These are phyloP conservation scores for Crotalus helleri DNA, from an alignment of 2,113 vertebrate species.

Conservation along the genomic window DNA sequence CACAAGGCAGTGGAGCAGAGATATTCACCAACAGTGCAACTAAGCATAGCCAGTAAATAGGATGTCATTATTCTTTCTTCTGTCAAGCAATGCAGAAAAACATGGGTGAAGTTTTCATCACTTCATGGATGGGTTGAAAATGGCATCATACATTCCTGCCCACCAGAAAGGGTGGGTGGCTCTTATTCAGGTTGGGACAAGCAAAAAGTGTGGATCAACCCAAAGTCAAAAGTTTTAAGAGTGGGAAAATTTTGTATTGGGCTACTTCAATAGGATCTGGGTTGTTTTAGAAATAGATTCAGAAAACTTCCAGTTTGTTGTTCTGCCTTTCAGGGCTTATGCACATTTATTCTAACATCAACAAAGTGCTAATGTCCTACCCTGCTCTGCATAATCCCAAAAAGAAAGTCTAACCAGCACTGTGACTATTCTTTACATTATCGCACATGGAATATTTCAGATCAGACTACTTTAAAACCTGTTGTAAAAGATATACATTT, in stretches of 20 bases:
- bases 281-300: background rate
- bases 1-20: background rate
- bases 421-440: slow-evolving; percentile 11
- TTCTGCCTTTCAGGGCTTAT: background rate
- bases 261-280: background rate
- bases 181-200: background rate
- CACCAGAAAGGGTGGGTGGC: background rate
- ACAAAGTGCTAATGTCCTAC: background rate
- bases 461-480: slow-evolving; percentile 24
- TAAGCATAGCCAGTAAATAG: background rate
- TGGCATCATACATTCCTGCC: background rate
- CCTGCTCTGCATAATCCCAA: background rate
- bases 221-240: background rate
- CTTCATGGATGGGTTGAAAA: background rate
- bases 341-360: background rate
- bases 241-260: background rate
- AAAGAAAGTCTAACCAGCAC: background rate
- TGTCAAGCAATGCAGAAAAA: background rate
- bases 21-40: background rate
- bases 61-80: background rate
- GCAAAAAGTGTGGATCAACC: background rate
- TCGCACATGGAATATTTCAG: background rate
- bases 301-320: background rate
- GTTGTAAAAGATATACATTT: background rate
- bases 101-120: background rate